These are phyloP conservation scores for Mechanitis mazaeus DNA, from an alignment of 2,888 invertebrate species.

Conservation along the genomic window DNA sequence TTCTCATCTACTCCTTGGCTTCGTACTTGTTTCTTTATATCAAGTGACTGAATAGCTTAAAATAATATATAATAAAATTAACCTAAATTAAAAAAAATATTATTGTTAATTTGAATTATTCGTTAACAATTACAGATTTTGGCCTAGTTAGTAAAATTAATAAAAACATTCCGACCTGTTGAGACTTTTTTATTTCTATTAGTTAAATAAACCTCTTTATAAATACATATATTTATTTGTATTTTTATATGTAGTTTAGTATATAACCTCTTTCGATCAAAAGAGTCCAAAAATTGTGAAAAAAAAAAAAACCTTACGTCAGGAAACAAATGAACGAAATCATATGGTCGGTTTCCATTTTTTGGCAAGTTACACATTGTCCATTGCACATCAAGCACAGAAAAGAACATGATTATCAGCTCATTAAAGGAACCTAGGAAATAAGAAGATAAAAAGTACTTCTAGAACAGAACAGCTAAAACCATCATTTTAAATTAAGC, in stretches of 20 bases:
- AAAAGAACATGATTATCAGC: slow-evolving; percentile 51
- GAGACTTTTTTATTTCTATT: neutral
- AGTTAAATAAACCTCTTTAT: too few species aligned
- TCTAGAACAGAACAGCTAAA: slow-evolving; percentile 32
- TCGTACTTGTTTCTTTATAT: slow-evolving; percentile 4
- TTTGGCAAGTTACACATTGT: slow-evolving; percentile 67
- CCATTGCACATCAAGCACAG: slow-evolving; percentile 54
- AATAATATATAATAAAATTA: neutral
- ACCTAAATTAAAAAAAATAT: neutral
- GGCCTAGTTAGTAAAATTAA: neutral
- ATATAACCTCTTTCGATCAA: slow-evolving; percentile 9
- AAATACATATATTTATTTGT: neutral
- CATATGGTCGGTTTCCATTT: slow-evolving; percentile 70
- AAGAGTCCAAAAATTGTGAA: slow-evolving; percentile 15
- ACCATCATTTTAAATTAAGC: slow-evolving; percentile 26
- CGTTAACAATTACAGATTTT: neutral
- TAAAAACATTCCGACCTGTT: neutral
- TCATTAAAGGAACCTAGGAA: slow-evolving; percentile 51
- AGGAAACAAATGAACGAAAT: slow-evolving; percentile 70
- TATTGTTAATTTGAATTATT: neutral
- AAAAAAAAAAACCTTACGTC: slow-evolving; percentile 55
- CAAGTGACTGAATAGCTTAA: slow-evolving; percentile 4
- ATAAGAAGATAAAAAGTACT: slow-evolving; percentile 49
- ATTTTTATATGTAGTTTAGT: neutral
- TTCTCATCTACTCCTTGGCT: slow-evolving; percentile 42